These are phyloP conservation scores for Aldrovandia affinis DNA, from an alignment of 2,797 vertebrate species.

Conservation along the genomic window DNA sequence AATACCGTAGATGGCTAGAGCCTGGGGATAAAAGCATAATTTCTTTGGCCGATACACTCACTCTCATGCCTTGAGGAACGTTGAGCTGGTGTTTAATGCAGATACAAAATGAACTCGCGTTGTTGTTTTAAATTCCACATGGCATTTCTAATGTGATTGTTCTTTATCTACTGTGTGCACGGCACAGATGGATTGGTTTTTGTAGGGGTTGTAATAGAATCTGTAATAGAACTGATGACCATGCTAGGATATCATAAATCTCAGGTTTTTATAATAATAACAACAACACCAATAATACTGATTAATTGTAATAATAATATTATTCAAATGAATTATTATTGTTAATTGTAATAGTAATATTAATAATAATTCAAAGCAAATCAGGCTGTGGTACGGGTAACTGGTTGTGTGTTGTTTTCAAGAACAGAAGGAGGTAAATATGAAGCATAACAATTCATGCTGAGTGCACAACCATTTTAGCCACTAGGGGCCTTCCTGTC, in stretches of 20 bases:
- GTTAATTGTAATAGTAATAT: not conserved
- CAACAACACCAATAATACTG: not conserved
- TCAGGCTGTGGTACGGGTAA: not conserved
- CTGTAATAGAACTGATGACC: not conserved
- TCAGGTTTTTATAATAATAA: not conserved
- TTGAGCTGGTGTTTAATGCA: not conserved
- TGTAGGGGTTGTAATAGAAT: not conserved
- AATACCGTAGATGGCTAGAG: not conserved
- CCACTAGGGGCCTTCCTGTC: conserved; percentile 93
- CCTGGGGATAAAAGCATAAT: not conserved
- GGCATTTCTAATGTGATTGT: not conserved
- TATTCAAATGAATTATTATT: not conserved
- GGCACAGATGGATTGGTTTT: not conserved
- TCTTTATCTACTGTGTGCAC: not conserved
- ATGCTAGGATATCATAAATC: not conserved
- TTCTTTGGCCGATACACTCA: not conserved
- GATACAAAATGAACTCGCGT: not conserved
- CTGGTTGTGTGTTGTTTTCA: not conserved
- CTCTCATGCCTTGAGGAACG: not conserved
- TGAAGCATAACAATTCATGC: not conserved
- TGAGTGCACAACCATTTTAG: conserved; percentile 67
- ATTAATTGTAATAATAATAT: not conserved
- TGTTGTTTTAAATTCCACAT: not conserved
- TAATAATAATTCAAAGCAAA: not conserved
- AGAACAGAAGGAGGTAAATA: not conserved